These are phyloP conservation scores for Seriola quinqueradiata DNA, from an alignment of 2,113 vertebrate genomes.

Conservation along the genomic window DNA sequence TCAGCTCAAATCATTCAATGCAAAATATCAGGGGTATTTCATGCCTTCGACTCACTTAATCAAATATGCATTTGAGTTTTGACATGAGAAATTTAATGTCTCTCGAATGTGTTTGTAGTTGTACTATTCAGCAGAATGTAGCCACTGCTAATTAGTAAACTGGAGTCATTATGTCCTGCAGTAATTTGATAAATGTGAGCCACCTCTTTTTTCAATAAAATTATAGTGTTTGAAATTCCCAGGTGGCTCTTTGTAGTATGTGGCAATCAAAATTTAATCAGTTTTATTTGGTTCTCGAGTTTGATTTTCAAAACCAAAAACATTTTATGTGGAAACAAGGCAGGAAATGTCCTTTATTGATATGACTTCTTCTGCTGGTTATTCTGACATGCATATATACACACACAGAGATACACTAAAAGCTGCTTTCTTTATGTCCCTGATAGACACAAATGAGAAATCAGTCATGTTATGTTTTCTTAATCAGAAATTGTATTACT, in stretches of 20 bases:
- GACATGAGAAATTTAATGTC: not conserved
- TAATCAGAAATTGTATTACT: constrained; percentile 30
- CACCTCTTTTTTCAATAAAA: not conserved
- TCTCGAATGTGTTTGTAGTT: not conserved
- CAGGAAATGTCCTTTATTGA: constrained; percentile 71
- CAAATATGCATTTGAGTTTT: not conserved
- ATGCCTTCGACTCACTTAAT: constrained; percentile 63
- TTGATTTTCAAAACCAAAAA: constrained; percentile 27
- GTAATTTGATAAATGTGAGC: not conserved
- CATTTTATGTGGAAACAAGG: constrained; percentile 52
- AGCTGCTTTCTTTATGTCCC: constrained; percentile 62
- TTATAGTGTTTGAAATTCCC: not conserved
- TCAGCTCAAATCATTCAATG: constrained; percentile 72
- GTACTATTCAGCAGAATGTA: not conserved
- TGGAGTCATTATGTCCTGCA: not conserved
- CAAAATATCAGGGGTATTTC: constrained; percentile 71
- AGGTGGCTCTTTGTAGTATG: not conserved
- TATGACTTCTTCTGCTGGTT: constrained; percentile 66
- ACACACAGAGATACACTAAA: constrained; percentile 36
- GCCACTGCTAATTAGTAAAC: not conserved
- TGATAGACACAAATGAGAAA: constrained; percentile 56
- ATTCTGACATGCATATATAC: constrained; percentile 35
- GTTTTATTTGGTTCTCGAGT: not conserved
- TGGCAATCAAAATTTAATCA: constrained; percentile 1
- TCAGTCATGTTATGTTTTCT: constrained; percentile 47